Base-by-base conservation (phyloP, 2,888 invertebrate species). In the Slavum lentiscoides region DNA sequence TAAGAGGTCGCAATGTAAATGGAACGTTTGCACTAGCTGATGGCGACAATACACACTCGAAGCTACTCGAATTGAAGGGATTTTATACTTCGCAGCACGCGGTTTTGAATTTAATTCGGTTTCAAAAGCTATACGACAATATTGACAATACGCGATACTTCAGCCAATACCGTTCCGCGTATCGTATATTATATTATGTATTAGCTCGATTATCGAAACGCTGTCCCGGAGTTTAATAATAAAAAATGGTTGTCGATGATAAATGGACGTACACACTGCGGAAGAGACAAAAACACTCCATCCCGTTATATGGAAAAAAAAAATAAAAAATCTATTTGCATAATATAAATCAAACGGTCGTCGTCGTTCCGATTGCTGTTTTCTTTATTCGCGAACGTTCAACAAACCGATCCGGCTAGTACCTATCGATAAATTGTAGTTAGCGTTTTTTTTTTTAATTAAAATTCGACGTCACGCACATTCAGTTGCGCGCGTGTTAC, bases 211-310 rank as follows among this genome's bases (percentile, higher is more conserved):
- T 68, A 68, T 68, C 17, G 11, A n/a, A 69, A 69, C 19, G 19
- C 53, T 30, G 68, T 53, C 68, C 9, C 23, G 68, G 3, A 17
- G 43, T 43, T 69, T 69, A 69, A 69, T 69, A 69, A 69, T 69
- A 53, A 55, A 69, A n/a, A 43, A 9, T 9, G 68, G 8, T 55
- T 11, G 53, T 19, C 23, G 68, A 23, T 19, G 11, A 53, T 17
- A 17, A 69, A 11, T 11, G 8, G 15, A 19, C 53, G 53, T 53
- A 19, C 7, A 53, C 15, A 53, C 4, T 30, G 30, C 30, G 30
- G 9, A 43, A 43, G 9, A 43, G 43, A 23, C 23, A 23, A 68
- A 68, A 23, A 53, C 43, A 43, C 7, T 43, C 43, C 43, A 4
- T 67, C 7, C 15, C 8, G 43, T 67, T 15, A 43, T 21, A n/a